Percentiles rank a stretch among this genome's conserved stretches.
These are phyloP conservation scores for Oeneis ivallda DNA, from an alignment of 2,888 invertebrate genomes.

Conservation along the genomic window DNA sequence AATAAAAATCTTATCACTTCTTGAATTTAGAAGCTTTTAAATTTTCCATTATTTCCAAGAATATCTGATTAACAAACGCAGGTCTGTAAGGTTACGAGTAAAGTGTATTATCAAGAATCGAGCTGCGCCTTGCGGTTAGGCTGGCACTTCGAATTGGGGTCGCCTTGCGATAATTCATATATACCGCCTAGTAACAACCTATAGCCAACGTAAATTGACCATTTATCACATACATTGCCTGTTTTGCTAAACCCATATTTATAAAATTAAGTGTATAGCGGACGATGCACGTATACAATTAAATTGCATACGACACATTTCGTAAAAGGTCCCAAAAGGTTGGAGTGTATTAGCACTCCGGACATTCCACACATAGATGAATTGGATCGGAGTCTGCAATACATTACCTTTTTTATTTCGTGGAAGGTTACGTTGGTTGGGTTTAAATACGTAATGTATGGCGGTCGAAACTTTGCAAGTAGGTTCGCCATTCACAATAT, in stretches of 20 bases:
- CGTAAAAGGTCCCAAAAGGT: conserved; percentile 24
- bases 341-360: conserved; percentile 21
- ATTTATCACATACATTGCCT: conserved; percentile 15
- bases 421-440: neutral
- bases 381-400: conserved; percentile 6
- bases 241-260: neutral
- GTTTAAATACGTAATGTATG: conserved; percentile 17
- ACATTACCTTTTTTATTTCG: conserved; percentile 20
- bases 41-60: conserved; percentile 13
- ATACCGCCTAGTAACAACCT: conserved; percentile 9
- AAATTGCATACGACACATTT: conserved; percentile 16
- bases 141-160: conserved; percentile 7
- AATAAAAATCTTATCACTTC: too few species aligned
- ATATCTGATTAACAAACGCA: conserved; percentile 13
- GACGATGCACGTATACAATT: conserved; percentile 24
- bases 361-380: conserved; percentile 31
- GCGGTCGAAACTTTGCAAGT: neutral
- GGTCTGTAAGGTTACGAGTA: neutral
- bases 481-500: neutral
- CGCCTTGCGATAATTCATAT: neutral
- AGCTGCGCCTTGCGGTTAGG: conserved; percentile 3
- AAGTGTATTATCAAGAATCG: conserved; percentile 9
- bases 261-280: conserved; percentile 11
- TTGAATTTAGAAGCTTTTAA: neutral
- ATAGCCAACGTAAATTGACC: neutral